These are phyloP conservation scores for Agriotes lineatus DNA, from an alignment of 2,888 invertebrate genomes.

Conservation along the genomic window DNA sequence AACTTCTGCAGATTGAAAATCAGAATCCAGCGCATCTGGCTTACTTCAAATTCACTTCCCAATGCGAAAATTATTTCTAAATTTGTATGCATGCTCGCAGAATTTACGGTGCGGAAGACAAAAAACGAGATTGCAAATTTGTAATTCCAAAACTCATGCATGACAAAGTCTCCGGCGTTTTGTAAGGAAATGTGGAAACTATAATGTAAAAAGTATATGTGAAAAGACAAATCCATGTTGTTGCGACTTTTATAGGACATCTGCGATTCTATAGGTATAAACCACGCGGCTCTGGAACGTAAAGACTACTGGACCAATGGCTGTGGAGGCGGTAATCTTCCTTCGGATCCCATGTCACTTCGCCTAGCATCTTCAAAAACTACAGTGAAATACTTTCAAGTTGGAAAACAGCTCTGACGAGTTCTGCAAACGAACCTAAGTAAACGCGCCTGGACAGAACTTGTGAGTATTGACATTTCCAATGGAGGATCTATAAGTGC, in stretches of 20 bases:
- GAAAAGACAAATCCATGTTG: constrained; percentile 62
- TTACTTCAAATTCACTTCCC: too few relatives aligned
- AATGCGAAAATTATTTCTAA: not conserved
- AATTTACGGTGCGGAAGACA: not conserved
- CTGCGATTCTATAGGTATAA: constrained; percentile 62
- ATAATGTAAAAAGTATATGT: constrained; percentile 59
- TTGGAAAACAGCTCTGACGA: constrained; percentile 21
- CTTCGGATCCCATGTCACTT: constrained; percentile 47
- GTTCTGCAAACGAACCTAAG: not conserved
- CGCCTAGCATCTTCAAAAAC: constrained; percentile 47
- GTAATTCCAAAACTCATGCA: constrained; percentile 31
- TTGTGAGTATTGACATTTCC: too few relatives aligned
- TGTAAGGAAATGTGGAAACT: constrained; percentile 43
- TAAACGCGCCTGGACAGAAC: not conserved
- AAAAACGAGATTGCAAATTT: constrained; percentile 4
- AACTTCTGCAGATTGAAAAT: too few relatives aligned
- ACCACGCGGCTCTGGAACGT: constrained; percentile 56
- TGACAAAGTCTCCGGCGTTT: constrained; percentile 30
- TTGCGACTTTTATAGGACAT: constrained; percentile 63
- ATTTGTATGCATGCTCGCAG: not conserved
- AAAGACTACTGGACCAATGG: constrained; percentile 63
- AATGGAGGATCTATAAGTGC: too few relatives aligned
- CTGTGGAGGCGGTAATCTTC: constrained; percentile 58
- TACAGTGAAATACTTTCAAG: constrained; percentile 42
- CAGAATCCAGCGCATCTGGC: too few relatives aligned